Evolutionary conservation across 2,888 invertebrate genomes (phyloP), one percentile per base, ranked within the genome.

Genomic region (Lypha dubia): DNA sequence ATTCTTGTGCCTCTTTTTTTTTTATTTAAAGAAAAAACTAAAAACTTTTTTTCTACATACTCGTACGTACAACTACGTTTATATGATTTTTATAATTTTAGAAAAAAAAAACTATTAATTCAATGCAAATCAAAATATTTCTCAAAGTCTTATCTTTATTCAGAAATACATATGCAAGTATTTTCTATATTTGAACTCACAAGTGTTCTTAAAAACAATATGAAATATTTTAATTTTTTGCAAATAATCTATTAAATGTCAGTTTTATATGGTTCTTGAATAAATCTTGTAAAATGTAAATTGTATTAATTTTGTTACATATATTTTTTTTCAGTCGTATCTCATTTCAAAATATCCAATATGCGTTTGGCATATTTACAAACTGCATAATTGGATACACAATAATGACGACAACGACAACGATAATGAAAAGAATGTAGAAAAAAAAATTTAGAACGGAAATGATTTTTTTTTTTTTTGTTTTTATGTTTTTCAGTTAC

Each of bases 371-470:
- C n/a, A 70, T 51, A 38, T 62, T 41, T 51, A 22, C 28, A 77
- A 62, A 38, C 46, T 60, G 49, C 49, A 62, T 49, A 62, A 68
- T 51, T 68, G 68, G 68, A 77, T 51, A 70, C 32, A 60, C 32
- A 60, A 41, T 58, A 46, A 58, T 41, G 67, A 67, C 76, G 53
- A 58, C 58, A 68, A 44, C 32, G n/a, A 3, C 28, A 44, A 63
- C 32, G 32, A 13, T 24, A 68, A 70, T 65, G 46, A 46, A 28
- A 28, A n/a, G 28, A 56, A n/a, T n/a, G n/a, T n/a, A n/a, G n/a
- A n/a, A n/a, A n/a, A n/a, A n/a, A 24, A 70, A 49, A 67, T 11
- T 28, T 28, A 65, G 51, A 84, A 58, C 84, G 81, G 84, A 84
- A 81, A 79, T 74, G 53, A 63, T 51, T 76, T 17, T 65, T 75